phyloP scores from a whole-genome alignment of 2,113 vertebrate species.

The Calyptommatus sinebrachiatus region DNA sequence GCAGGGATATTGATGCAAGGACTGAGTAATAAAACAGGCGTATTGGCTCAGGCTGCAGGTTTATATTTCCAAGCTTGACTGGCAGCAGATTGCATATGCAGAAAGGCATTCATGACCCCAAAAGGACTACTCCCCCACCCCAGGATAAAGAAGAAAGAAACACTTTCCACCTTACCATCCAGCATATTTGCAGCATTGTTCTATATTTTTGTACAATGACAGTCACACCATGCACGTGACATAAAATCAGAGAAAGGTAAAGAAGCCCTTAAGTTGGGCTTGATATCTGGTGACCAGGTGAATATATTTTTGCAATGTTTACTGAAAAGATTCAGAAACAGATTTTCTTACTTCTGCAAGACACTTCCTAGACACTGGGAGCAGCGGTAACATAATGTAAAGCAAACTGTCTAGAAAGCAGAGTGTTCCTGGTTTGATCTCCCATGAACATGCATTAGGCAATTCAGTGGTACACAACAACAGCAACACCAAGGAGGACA shows the following conservation, averaged over 20 bases:
- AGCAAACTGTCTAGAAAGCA: too few relatives aligned
- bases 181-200: neutral
- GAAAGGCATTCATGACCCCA: neutral
- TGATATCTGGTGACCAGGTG: neutral
- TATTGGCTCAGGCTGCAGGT: neutral
- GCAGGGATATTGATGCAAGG: fast-evolving
- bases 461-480: too few relatives aligned
- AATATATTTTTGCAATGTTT: too few relatives aligned
- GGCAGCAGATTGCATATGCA: neutral
- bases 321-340: too few relatives aligned
- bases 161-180: neutral
- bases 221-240: too few relatives aligned
- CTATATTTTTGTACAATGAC: neutral
- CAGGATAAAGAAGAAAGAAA: neutral
- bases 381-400: too few relatives aligned
- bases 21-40: conserved; percentile 17
- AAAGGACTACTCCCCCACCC: neutral
- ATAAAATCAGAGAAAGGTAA: too few relatives aligned
- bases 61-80: neutral
- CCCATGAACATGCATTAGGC: too few relatives aligned
- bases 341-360: too few relatives aligned
- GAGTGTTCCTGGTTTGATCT: too few relatives aligned
- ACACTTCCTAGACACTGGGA: too few relatives aligned
- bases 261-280: neutral
- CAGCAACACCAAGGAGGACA: too few relatives aligned